phyloP scores from a whole-genome alignment of 2,113 vertebrate species.

The Abramis brama region DNA sequence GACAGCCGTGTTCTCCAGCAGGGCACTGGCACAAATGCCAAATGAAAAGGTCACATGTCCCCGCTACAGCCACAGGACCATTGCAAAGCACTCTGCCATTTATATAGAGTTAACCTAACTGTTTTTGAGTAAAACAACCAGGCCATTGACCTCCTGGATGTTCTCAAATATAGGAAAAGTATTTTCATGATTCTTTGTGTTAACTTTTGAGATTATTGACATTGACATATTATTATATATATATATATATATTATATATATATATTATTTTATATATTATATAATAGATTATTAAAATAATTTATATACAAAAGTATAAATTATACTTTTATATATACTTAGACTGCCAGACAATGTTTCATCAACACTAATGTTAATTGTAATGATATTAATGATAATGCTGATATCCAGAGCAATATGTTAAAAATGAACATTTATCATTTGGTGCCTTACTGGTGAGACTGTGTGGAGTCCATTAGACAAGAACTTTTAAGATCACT shows the following conservation, averaged over 20 bases:
- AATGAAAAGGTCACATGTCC: slow-evolving; percentile 67
- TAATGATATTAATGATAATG: no score
- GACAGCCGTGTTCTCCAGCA: slow-evolving; percentile 63
- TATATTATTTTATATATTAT: no score
- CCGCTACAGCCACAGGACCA: slow-evolving; percentile 16
- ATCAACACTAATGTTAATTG: no score
- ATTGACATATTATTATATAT: no score
- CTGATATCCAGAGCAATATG: no score
- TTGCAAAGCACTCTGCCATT: slow-evolving; percentile 30
- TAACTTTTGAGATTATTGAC: background rate
- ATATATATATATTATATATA: no score
- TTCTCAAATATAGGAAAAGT: background rate
- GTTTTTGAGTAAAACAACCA: background rate
- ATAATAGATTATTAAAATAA: no score
- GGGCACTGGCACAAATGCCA: slow-evolving; percentile 61
- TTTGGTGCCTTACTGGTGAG: background rate
- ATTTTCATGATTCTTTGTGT: background rate
- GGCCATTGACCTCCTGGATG: background rate
- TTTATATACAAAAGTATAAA: no score
- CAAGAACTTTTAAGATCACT: background rate
- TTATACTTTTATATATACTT: no score
- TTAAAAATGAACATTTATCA: background rate
- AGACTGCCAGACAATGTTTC: no score
- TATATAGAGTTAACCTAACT: slow-evolving; percentile 3
- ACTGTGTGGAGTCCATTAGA: background rate